A percentile compares a stretch with the other conserved stretches of the same genome.
Conservation (phyloP, 2,113 vertebrate genomes). For the Trematocara unimaculatum region DNA sequence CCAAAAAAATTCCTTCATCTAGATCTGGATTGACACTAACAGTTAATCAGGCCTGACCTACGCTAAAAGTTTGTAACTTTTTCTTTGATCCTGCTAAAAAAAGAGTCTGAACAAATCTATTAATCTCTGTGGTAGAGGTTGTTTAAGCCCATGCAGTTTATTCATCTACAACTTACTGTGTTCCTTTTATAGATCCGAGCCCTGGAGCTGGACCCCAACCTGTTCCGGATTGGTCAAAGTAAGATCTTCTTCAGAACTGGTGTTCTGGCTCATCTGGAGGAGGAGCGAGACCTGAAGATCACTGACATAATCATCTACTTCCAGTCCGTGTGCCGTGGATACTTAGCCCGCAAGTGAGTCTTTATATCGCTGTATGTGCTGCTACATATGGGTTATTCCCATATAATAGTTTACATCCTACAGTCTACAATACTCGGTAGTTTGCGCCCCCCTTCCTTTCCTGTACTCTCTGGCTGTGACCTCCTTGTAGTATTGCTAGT, state of each 20-base stretch:
- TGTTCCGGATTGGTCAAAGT: constrained; percentile 97
- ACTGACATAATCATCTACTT: constrained; percentile 98
- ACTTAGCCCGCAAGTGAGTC: constrained; percentile 92
- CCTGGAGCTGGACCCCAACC: constrained; percentile 91
- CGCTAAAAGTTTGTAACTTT: background rate
- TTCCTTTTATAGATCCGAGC: constrained; percentile 80
- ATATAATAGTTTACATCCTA: background rate
- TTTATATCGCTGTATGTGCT: background rate
- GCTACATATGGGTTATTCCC: background rate
- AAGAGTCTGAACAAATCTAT: background rate
- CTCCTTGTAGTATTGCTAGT: background rate
- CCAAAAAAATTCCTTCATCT: background rate
- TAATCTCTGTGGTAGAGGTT: background rate
- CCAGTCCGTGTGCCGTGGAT: constrained; percentile 94
- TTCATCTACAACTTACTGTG: background rate
- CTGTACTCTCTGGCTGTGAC: background rate
- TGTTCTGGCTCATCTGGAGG: constrained; percentile 93
- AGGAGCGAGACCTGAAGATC: constrained; percentile 96
- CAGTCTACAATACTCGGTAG: accelerated
- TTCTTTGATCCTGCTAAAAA: background rate
- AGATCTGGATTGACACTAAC: background rate
- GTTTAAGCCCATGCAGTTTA: background rate
- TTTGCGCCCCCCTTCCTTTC: background rate
- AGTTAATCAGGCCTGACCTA: background rate
- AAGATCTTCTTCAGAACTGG: constrained; percentile 99